A percentile compares a stretch with the other conserved stretches of the same genome.
phyloP scores from a whole-genome alignment of 92 coral and sea anemone species.

The Porites lobata region DNA sequence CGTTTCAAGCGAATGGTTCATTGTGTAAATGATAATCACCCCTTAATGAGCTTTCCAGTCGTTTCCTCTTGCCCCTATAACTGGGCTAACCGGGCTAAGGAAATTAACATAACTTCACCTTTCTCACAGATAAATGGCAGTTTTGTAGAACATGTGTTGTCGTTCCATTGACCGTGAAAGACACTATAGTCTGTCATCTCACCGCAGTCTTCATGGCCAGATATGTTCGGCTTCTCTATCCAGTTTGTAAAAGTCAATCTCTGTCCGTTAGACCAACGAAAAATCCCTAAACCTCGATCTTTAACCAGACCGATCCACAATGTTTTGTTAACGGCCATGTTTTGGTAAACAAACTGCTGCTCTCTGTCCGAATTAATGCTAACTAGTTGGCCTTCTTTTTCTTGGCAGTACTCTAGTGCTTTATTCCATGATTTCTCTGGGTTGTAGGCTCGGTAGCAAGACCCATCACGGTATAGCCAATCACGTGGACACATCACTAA shows the following conservation, averaged over 20 bases:
- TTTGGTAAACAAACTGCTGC: slow-evolving; percentile 42
- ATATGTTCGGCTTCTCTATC: slow-evolving; percentile 21
- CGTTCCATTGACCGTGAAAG: slow-evolving; percentile 73
- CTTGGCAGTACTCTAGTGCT: slow-evolving; percentile 52
- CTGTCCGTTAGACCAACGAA: slow-evolving; percentile 68
- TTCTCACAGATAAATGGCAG: slow-evolving; percentile 67
- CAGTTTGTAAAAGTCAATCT: slow-evolving; percentile 56
- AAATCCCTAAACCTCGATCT: slow-evolving; percentile 27
- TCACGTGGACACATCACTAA: slow-evolving; percentile 2
- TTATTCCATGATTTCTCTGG: slow-evolving; percentile 38
- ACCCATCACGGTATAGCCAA: slow-evolving; percentile 36
- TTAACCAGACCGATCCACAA: slow-evolving; percentile 72
- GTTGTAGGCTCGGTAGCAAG: slow-evolving; percentile 63
- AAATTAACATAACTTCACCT: slow-evolving; percentile 25
- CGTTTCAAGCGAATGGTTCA: too few relatives aligned
- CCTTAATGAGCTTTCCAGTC: too few relatives aligned
- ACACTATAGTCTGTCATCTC: slow-evolving; percentile 71
- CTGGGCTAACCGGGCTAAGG: too few relatives aligned
- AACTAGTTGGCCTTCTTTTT: slow-evolving; percentile 47
- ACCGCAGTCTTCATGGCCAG: slow-evolving; percentile 49
- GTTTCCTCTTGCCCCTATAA: too few relatives aligned
- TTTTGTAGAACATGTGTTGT: slow-evolving; percentile 34
- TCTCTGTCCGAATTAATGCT: slow-evolving; percentile 54
- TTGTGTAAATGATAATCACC: too few relatives aligned
- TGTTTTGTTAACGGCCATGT: slow-evolving; percentile 41